Evolutionary conservation across 2,888 invertebrate species (phyloP), one percentile per base, ranked within the genome.

Genomic region (Callosobruchus maculatus): DNA sequence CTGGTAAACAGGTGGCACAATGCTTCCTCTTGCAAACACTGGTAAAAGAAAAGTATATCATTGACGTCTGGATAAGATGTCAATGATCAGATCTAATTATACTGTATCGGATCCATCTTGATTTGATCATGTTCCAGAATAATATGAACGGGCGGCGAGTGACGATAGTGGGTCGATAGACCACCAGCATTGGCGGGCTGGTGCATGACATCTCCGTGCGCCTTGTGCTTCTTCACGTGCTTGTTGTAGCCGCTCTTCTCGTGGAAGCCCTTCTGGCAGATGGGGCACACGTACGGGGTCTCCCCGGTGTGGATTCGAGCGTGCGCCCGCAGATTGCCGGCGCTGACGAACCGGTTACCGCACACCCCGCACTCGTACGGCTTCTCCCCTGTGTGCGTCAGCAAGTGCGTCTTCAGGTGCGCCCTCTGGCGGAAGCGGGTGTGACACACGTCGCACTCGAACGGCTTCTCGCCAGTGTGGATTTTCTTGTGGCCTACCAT

Each of bases 211-310:
- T 49, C 49, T 18, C 21, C 70, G 0, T 26, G 21, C 18, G 66
- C 21, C 22, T 72, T 74, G 70, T 81, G 81, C 30, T 67, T 75
- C 72, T 78, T 80, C 71, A 74, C 74, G 74, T 81, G 81, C 72
- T 80, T 80, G 67, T 80, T 81, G 66, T 81, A 78, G 75, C 78
- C 78, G 22, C 76, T 78, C 20, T 78, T 79, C 74, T 81, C 80
- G 71, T 78, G 78, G 73, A 79, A 81, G n/a, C 77, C 78, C 70
- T 75, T 75, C 26, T 21, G 72, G 71, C 81, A 81, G 13, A 78
- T 31, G 0, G 73, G 22, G 76, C 81, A 81, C 13, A 69, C 74
- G 71, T 77, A 80, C 0, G 81, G 80, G 70, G 78, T 78, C 70
- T 81, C 81, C 18, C 77, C 78, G 3, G 79, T 78, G 68, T 79